Evolutionary conservation across 2,113 vertebrate species (phyloP), one percentile per base, ranked within the genome.

Genomic region (Epinephelus fuscoguttatus): DNA sequence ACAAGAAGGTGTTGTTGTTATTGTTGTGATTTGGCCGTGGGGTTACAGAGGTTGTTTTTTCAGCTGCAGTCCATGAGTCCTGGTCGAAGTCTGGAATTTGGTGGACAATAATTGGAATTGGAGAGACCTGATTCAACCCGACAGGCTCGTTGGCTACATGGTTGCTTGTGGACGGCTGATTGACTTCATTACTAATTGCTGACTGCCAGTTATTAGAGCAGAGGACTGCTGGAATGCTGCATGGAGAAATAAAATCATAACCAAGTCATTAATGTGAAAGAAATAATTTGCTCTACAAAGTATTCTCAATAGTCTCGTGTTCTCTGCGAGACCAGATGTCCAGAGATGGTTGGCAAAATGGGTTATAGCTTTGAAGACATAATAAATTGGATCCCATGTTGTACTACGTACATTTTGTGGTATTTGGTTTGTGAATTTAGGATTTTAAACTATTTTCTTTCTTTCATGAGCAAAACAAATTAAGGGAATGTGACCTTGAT

Each of bases 121-220:
- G 61, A 61, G 62, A 49, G 72, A 80, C 14, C 19, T 72, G 79
- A 68, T 87, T 71, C 30, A 71, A 45, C 63, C 67, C 75, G 21
- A 42, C 19, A 25, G 86, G 56, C 63, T 88, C 53, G 11, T 42
- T 62, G 30, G 53, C 71, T 13, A 82, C 60, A 19, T 67, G 62
- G 81, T 73, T 70, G 75, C 78, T 85, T 12, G 73, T 25, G 5
- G 83, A 67, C 25, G 80, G 74, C 57, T 75, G 62, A 78, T 75
- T 33, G 7, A 74, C 7, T n/a, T 56, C 71, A 60, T 76, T 47
- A 60, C 27, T 70, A 27, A 89, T 64, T 27, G 67, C 78, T 21
- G 89, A 89, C 55, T 90, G 90, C 93, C 92, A 94, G 82, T 91
- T 93, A 53, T 92, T 94, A 68, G 93, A 95, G 84, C 94, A 94